Conservation (phyloP, 2,888 invertebrate species). For the Harpagoxenus sublaevis region DNA sequence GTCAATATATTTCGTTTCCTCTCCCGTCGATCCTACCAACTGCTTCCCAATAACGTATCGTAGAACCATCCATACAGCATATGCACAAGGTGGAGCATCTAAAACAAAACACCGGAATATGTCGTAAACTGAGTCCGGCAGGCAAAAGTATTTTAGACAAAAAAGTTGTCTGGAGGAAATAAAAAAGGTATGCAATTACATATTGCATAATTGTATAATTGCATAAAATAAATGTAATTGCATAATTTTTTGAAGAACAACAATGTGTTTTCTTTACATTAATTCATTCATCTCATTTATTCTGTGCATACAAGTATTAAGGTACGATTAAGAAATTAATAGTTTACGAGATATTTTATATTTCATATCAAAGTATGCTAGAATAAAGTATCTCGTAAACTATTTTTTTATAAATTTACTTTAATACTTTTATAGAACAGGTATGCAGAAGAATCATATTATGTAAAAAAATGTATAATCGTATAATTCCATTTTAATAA, state of each 20-base stretch:
- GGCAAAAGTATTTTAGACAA: background rate
- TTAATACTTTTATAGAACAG: background rate
- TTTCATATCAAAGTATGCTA: background rate
- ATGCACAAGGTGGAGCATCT: conserved; percentile 18
- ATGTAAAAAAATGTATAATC: background rate
- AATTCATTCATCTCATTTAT: no score
- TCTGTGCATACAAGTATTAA: no score
- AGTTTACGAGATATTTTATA: background rate
- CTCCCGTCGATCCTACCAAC: conserved; percentile 75
- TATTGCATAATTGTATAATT: no score
- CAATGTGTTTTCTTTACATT: no score
- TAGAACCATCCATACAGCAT: conserved; percentile 61
- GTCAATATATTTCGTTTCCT: conserved; percentile 81
- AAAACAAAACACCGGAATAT: background rate
- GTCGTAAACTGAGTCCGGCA: background rate
- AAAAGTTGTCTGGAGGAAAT: background rate
- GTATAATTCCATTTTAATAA: background rate
- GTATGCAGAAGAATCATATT: background rate
- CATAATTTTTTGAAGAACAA: no score
- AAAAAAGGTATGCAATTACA: no score
- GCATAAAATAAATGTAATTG: no score
- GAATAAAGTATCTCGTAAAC: background rate
- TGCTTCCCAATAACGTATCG: conserved; percentile 83
- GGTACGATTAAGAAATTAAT: no score
- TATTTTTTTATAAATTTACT: background rate